These are phyloP conservation scores for Sebastes iracundus DNA, from an alignment of 2,797 vertebrate species.

Conservation along the genomic window DNA sequence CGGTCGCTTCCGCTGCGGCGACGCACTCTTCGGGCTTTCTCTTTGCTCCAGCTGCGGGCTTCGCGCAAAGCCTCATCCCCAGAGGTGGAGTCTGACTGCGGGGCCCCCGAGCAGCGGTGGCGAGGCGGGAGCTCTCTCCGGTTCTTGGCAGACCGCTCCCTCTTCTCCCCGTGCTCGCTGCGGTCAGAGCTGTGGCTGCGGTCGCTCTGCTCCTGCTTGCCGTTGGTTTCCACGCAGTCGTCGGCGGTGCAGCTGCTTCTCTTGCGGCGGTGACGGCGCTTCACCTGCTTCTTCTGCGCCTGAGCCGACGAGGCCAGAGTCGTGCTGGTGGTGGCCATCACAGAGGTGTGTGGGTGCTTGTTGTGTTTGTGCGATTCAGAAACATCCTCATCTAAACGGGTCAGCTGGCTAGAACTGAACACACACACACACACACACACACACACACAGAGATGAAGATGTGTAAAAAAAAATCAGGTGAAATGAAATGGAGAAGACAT, in stretches of 20 bases:
- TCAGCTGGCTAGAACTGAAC: slow-evolving; percentile 82
- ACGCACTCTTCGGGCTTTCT: slow-evolving; percentile 84
- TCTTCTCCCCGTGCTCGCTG: slow-evolving; percentile 57
- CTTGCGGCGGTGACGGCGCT: slow-evolving; percentile 86
- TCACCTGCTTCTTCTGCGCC: slow-evolving; percentile 86
- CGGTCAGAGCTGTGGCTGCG: slow-evolving; percentile 66
- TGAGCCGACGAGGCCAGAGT: slow-evolving; percentile 33
- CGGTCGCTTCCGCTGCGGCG: slow-evolving; percentile 72
- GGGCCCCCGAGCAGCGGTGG: slow-evolving; percentile 36
- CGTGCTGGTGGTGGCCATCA: slow-evolving; percentile 50
- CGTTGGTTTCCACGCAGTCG: slow-evolving; percentile 69
- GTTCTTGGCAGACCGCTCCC: slow-evolving; percentile 49
- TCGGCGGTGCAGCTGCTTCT: slow-evolving; percentile 74
- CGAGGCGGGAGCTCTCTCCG: slow-evolving; percentile 57
- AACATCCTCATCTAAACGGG: slow-evolving; percentile 86
- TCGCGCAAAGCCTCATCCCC: slow-evolving; percentile 83
- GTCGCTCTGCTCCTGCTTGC: slow-evolving; percentile 65
- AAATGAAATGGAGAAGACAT: slow-evolving; percentile 30
- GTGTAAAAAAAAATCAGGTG: slow-evolving; percentile 23
- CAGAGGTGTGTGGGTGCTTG: slow-evolving; percentile 51
- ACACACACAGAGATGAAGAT: slow-evolving; percentile 40
- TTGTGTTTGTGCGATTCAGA: slow-evolving; percentile 78
- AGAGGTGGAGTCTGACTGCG: slow-evolving; percentile 82
- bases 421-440: slow-evolving; percentile 32
- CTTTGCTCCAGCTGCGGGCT: slow-evolving; percentile 85